Evolutionary conservation across 2,888 invertebrate species (phyloP).

Genomic region (Geophilus truncorum): DNA sequence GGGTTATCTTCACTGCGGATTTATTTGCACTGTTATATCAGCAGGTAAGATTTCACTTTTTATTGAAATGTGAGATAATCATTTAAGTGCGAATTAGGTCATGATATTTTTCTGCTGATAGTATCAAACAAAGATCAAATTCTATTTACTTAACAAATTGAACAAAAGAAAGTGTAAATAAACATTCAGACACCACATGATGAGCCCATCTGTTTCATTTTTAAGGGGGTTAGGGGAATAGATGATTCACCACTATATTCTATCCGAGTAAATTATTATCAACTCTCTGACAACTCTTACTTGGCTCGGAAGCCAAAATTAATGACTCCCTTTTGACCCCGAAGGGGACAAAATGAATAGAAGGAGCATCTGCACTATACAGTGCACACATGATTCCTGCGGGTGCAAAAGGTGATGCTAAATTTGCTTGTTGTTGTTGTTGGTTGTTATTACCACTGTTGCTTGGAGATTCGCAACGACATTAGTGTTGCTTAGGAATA

Average conservation of each 20-base stretch:
- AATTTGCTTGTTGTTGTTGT: constrained; percentile 5
- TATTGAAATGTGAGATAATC: too few species aligned
- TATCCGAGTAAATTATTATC: not conserved
- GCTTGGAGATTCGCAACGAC: not conserved
- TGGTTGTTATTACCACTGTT: not conserved
- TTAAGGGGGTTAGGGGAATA: not conserved
- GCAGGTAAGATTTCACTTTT: not conserved
- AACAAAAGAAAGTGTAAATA: not conserved
- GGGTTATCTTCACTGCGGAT: not conserved
- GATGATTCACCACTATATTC: constrained; percentile 8
- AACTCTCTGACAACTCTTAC: not conserved
- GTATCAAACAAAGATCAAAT: too few species aligned
- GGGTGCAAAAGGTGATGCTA: not conserved
- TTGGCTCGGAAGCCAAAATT: not conserved
- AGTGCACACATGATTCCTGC: not conserved
- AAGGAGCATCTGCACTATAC: not conserved
- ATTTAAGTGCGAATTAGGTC: too few species aligned
- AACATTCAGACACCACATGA: not conserved
- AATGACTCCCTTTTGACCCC: constrained; percentile 16
- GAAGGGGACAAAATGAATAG: constrained; percentile 1
- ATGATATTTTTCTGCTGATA: too few species aligned
- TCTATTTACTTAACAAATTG: too few species aligned
- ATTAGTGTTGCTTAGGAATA: not conserved
- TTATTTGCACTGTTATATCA: not conserved
- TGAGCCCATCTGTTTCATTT: not conserved